Evolutionary conservation across 2,797 vertebrate species (phyloP), one percentile per base, ranked within the genome.

Genomic region (Melanotaenia nigrans): DNA sequence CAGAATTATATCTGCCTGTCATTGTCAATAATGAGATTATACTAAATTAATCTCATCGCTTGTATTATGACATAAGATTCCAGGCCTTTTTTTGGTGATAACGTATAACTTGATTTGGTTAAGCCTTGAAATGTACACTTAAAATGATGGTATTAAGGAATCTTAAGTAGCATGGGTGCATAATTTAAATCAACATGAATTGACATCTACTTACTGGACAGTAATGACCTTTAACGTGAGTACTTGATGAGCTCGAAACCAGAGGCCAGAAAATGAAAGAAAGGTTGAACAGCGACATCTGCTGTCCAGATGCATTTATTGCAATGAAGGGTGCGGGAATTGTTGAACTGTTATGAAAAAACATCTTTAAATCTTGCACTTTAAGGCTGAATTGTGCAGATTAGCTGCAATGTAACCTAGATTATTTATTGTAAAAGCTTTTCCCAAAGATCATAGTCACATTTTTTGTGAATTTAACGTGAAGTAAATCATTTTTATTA

Each of bases 201-300:
- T 18, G 42, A 11, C 38, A 14, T 68, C 2, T 25, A 9, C 55
- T 71, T 58, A 42, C 9, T 11, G 58, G 49, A 80, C n/a, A 57
- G 3, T 3, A 0, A 0, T 63, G 60, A 32, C 11, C 18, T 72
- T 57, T 54, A 54, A n/a, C 16, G 11, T 30, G 3, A 38, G 32
- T 16, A 61, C 5, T 42, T 61, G 9, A 25, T 45, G 12, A 49
- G n/a, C 22, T 13, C 6, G 4, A 18, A 30, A 55, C 54, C 54
- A 55, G 28, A 55, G 12, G 36, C 18, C n/a, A 10, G 10, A 12
- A 1, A 10, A 42, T 28, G 0, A 1, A 70, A 70, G 8, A 24
- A 7, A 58, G 47, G 18, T 35, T 36, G 42, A 35, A 84, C 55
- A 86, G 66, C 68, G 85, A 10, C 85, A 62, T 85, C 92, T 92